These are phyloP conservation scores for Eclectus roratus DNA, from an alignment of 2,113 vertebrate species.

Conservation along the genomic window DNA sequence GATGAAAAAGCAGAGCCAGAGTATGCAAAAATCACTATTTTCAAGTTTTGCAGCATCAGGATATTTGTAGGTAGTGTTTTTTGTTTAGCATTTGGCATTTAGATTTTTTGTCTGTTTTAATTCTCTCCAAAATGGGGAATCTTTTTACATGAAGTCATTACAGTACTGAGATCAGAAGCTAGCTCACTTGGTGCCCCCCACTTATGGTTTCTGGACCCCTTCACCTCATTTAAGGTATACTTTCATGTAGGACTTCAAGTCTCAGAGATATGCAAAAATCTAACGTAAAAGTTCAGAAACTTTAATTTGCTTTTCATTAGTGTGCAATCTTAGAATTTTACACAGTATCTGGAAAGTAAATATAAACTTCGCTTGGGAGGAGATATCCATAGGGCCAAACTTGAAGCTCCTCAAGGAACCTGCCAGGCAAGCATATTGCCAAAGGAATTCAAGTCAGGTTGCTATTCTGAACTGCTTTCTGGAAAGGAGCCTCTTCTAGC, in stretches of 20 bases:
- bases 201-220: neutral
- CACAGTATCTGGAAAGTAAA: neutral
- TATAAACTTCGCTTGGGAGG: neutral
- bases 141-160: neutral
- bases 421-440: neutral
- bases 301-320: neutral
- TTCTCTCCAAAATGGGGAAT: neutral
- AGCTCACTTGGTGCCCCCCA: neutral
- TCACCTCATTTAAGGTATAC: accelerated
- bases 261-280: neutral
- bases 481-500: neutral
- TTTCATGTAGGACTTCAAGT: neutral
- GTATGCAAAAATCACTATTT: neutral
- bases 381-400: neutral
- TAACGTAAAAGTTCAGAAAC: neutral
- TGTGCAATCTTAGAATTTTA: neutral
- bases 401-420: neutral
- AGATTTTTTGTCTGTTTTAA: neutral
- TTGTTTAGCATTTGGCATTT: neutral
- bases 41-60: neutral
- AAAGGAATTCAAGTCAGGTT: neutral
- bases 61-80: neutral
- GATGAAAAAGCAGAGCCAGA: neutral
- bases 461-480: neutral
- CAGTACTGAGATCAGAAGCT: neutral